Conservation (phyloP, 2,797 vertebrate species). For the Thripadectes ignobilis region DNA sequence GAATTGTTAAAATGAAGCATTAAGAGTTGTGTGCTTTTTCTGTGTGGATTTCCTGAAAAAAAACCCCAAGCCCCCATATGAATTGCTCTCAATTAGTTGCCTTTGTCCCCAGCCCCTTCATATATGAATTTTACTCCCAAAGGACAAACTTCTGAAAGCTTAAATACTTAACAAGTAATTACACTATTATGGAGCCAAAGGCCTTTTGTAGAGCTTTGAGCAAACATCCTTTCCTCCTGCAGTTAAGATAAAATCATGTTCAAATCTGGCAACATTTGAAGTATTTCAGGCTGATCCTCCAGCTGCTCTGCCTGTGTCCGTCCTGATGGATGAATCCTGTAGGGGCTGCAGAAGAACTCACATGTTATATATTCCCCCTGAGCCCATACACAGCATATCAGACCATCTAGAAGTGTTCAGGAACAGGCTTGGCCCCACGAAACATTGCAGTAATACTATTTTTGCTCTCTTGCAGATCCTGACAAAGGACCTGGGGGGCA, state of each 20-base stretch:
- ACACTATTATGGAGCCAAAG: not conserved
- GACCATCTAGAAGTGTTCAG: not conserved
- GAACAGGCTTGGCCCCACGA: not conserved
- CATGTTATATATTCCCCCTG: not conserved
- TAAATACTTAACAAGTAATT: not conserved
- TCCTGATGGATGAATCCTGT: not conserved
- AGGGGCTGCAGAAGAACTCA: not conserved
- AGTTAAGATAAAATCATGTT: not conserved
- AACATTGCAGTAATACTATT: not conserved
- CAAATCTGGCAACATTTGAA: not conserved
- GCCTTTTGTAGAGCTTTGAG: not conserved
- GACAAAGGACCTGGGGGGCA: slow-evolving; percentile 95
- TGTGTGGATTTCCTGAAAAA: not conserved
- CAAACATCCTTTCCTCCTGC: not conserved
- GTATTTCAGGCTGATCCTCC: not conserved
- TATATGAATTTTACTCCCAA: not conserved
- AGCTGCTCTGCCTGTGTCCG: not conserved
- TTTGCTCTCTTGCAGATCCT: slow-evolving; percentile 76
- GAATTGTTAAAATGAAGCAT: not conserved
- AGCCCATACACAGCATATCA: not conserved
- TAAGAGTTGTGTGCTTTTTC: not conserved
- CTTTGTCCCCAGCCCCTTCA: not conserved
- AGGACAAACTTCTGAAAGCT: not conserved
- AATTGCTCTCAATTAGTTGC: not conserved
- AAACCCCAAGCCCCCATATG: not conserved